Conservation (phyloP, 2,113 vertebrate genomes). For the Thunnus thynnus region DNA sequence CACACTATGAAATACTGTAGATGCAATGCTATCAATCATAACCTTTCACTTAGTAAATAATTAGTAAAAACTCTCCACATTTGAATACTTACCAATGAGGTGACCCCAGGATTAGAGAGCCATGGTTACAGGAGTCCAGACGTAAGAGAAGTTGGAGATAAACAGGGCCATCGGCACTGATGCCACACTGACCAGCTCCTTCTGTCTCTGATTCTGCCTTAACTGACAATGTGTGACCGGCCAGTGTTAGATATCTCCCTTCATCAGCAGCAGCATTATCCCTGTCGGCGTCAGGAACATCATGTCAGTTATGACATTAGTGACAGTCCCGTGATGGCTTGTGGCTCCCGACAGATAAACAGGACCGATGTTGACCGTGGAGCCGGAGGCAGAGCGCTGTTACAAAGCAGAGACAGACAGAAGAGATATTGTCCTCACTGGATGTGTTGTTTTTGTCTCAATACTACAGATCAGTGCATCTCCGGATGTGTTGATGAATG, state of each 20-base stretch:
- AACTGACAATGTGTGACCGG: conserved; percentile 28
- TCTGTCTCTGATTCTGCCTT: conserved; percentile 40
- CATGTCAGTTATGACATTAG: conserved; percentile 50
- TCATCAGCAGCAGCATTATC: conserved; percentile 11
- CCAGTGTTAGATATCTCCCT: conserved; percentile 32
- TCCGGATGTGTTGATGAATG: conserved; percentile 30
- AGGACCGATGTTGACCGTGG: conserved; percentile 25
- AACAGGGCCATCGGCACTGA: conserved; percentile 13
- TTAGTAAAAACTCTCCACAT: conserved; percentile 3
- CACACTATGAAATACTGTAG: not conserved
- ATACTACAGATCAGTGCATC: conserved; percentile 6
- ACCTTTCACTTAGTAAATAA: not conserved
- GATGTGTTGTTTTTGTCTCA: conserved; percentile 33
- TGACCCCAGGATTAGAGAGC: conserved; percentile 16
- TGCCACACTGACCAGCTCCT: conserved; percentile 34
- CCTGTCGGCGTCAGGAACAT: conserved; percentile 36
- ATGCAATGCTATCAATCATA: not conserved
- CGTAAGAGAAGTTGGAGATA: conserved; percentile 37
- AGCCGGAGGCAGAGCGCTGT: conserved; percentile 19
- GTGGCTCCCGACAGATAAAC: conserved; percentile 48
- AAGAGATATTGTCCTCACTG: conserved; percentile 59
- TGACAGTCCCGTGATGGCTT: conserved; percentile 27
- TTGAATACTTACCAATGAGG: conserved; percentile 57
- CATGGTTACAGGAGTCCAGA: conserved; percentile 48
- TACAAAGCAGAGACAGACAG: conserved; percentile 52